These are phyloP conservation scores for Artemisiospiza belli DNA, from an alignment of 2,113 vertebrate genomes.

Conservation along the genomic window DNA sequence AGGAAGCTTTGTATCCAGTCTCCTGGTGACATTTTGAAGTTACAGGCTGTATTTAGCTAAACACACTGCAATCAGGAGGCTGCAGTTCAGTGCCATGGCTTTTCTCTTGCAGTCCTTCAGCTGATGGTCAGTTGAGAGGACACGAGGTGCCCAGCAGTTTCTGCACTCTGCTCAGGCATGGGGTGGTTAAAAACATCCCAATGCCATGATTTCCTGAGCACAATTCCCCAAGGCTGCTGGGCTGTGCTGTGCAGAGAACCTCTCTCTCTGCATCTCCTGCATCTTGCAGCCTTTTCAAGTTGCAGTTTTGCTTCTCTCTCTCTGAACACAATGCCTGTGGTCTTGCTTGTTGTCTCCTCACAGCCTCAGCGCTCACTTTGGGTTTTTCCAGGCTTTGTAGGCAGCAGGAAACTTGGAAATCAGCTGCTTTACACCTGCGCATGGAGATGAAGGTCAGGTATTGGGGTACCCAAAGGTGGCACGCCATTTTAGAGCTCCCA, in stretches of 20 bases:
- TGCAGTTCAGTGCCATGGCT: background rate
- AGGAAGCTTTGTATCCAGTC: background rate
- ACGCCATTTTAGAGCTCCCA: background rate
- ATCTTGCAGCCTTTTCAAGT: background rate
- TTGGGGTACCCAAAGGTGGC: background rate
- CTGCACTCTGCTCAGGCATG: background rate
- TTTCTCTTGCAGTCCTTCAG: background rate
- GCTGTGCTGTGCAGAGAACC: background rate
- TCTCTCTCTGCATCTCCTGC: background rate
- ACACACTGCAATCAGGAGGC: background rate
- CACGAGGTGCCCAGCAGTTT: no score
- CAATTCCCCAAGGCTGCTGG: background rate
- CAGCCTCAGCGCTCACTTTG: background rate
- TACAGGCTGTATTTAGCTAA: background rate
- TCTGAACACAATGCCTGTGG: accelerated
- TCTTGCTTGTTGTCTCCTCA: accelerated
- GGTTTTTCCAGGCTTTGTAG: background rate
- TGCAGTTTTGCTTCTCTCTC: background rate
- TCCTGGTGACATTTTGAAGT: background rate
- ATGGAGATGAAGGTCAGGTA: background rate
- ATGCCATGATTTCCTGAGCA: accelerated
- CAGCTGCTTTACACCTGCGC: accelerated
- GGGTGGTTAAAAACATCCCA: background rate
- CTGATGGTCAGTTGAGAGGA: background rate
- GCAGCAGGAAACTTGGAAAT: background rate